Evolutionary conservation across 2,888 invertebrate genomes (phyloP).

Genomic region (Lasiommata megera): DNA sequence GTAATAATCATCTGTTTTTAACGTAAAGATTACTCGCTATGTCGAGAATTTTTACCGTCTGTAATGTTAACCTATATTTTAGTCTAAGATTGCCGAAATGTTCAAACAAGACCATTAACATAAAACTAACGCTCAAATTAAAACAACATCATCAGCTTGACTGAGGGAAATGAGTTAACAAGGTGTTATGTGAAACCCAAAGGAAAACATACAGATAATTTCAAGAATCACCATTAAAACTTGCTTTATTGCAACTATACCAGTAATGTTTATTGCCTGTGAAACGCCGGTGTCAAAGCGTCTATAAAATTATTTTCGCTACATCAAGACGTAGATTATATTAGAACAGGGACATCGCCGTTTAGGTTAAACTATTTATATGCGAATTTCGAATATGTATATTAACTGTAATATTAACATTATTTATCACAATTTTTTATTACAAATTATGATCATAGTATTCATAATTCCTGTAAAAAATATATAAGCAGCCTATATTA

Average conservation of each 20-base stretch:
- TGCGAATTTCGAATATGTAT: neutral
- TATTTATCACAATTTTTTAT: no score
- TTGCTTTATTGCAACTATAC: constrained; percentile 23
- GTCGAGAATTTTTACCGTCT: constrained; percentile 9
- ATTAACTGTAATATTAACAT: no score
- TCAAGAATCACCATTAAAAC: constrained; percentile 21
- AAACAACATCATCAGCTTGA: constrained; percentile 1
- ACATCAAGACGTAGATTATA: constrained; percentile 4
- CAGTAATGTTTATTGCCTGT: constrained; percentile 25
- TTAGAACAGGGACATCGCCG: constrained; percentile 3
- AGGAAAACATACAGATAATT: constrained; percentile 18
- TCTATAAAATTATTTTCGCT: constrained; percentile 31
- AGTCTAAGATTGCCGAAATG: neutral
- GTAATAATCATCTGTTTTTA: no score
- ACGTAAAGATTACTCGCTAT: no score
- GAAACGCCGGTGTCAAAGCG: constrained; percentile 29
- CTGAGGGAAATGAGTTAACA: constrained; percentile 2
- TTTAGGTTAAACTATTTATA: neutral
- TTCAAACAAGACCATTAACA: constrained; percentile 1
- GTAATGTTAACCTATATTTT: neutral
- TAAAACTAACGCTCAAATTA: constrained; percentile 3
- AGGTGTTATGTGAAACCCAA: constrained; percentile 10
- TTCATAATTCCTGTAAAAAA: no score
- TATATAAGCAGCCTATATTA: no score
- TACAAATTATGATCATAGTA: neutral